A percentile compares a stretch with the other conserved stretches of the same genome.
phyloP scores from a whole-genome alignment of 2,113 vertebrate species.

The Otus sunia region DNA sequence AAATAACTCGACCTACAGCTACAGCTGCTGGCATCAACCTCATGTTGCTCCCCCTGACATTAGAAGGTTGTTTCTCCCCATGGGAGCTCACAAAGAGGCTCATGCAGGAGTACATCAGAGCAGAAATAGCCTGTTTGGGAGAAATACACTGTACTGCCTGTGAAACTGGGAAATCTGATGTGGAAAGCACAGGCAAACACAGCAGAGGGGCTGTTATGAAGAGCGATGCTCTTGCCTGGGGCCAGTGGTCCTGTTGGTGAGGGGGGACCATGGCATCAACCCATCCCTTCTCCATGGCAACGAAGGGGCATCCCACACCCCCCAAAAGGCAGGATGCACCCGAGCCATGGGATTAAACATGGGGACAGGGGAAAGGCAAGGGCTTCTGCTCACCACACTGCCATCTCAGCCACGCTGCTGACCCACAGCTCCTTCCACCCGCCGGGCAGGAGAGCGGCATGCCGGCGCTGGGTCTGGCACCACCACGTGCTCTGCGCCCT shows the following conservation, averaged over 20 bases:
- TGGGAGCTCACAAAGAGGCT: neutral
- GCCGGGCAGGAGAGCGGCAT: neutral
- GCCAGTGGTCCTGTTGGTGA: neutral
- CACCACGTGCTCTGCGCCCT: fast-evolving
- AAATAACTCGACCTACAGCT: neutral
- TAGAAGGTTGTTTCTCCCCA: neutral
- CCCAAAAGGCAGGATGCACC: neutral
- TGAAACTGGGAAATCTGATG: neutral
- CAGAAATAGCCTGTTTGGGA: neutral
- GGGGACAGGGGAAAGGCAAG: neutral
- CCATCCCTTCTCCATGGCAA: neutral
- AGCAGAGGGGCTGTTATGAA: neutral
- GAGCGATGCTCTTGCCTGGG: neutral
- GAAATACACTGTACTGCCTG: neutral
- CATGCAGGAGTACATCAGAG: neutral
- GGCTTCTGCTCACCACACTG: neutral
- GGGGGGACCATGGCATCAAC: neutral
- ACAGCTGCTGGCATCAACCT: neutral
- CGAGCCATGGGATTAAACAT: neutral
- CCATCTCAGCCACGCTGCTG: neutral
- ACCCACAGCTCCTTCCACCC: neutral
- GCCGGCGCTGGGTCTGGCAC: neutral
- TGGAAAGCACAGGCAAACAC: neutral
- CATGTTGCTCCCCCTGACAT: neutral
- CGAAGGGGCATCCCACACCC: neutral